A percentile compares a stretch with the other conserved stretches of the same genome.
Evolutionary conservation across 2,113 vertebrate genomes (phyloP).

Genomic region (Dicerorhinus sumatrensis): DNA sequence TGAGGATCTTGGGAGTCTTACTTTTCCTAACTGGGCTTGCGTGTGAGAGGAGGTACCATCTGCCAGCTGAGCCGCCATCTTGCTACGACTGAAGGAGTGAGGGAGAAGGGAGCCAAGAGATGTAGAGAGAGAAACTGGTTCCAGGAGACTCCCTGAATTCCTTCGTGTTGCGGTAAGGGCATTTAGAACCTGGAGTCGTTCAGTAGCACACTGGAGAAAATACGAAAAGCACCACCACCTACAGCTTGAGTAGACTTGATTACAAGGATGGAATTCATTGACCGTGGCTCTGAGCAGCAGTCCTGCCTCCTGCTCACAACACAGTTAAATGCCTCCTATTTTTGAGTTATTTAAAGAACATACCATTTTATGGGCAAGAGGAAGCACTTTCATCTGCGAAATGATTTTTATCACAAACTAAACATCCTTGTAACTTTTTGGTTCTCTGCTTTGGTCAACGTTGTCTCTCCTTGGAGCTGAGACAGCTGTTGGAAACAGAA

Average conservation of each 20-base stretch:
- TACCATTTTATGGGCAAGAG: conserved; percentile 75
- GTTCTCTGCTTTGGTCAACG: conserved; percentile 71
- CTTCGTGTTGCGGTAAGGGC: not conserved
- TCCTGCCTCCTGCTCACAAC: not conserved
- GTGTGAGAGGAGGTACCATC: not conserved
- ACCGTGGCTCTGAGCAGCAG: not conserved
- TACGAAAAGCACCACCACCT: not conserved
- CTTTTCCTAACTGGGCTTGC: not conserved
- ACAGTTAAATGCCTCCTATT: conserved; percentile 63
- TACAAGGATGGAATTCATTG: not conserved
- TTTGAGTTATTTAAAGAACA: conserved; percentile 77
- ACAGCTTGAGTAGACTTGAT: not conserved
- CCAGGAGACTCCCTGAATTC: not conserved
- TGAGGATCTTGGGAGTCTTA: not conserved
- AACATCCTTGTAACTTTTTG: conserved; percentile 79
- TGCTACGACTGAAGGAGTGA: not conserved
- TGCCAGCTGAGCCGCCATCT: not conserved
- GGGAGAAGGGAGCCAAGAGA: not conserved
- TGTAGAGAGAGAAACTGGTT: not conserved
- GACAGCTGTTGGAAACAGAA: conserved; percentile 71
- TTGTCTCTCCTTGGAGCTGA: conserved; percentile 66
- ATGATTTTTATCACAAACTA: conserved; percentile 79
- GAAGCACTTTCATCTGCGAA: conserved; percentile 77
- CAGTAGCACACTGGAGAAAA: not conserved
- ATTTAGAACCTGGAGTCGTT: not conserved